Percentiles rank a stretch among this genome's conserved stretches.
Conservation (phyloP, 2,888 invertebrate genomes). For the Colletes collaris region DNA sequence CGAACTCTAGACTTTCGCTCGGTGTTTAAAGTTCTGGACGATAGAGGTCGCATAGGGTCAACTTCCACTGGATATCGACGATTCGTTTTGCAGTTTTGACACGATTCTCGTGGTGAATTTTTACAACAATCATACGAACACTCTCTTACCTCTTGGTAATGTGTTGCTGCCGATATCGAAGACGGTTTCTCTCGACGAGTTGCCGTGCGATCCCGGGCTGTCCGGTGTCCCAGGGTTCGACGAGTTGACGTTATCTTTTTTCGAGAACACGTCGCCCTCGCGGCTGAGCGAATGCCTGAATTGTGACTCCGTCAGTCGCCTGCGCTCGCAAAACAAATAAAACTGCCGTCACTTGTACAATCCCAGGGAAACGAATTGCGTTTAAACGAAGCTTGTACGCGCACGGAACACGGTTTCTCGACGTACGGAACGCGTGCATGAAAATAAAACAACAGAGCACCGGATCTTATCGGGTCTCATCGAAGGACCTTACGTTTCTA, state of each 20-base stretch:
- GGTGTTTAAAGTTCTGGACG: background rate
- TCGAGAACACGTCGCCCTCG: conserved; percentile 77
- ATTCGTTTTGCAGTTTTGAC: conserved; percentile 39
- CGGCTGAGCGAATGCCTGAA: conserved; percentile 79
- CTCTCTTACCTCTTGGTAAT: conserved; percentile 80
- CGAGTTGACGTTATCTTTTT: conserved; percentile 73
- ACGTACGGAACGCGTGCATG: no score
- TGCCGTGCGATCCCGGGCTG: conserved; percentile 73
- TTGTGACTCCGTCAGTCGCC: conserved; percentile 79
- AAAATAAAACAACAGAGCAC: no score
- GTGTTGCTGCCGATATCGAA: conserved; percentile 80
- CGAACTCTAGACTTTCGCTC: no score
- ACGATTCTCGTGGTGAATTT: conserved; percentile 69
- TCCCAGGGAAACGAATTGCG: background rate
- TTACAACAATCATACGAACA: conserved; percentile 60
- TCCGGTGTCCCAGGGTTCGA: conserved; percentile 72
- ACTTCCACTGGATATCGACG: background rate
- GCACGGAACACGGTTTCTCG: no score
- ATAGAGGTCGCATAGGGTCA: conserved; percentile 9
- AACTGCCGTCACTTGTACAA: conserved; percentile 10
- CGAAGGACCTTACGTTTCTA: no score
- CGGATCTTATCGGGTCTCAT: no score
- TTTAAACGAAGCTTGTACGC: no score
- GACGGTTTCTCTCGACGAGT: conserved; percentile 77
- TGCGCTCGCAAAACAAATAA: conserved; percentile 46